phyloP scores from a whole-genome alignment of 2,113 vertebrate species.

The Pyxicephalus adspersus region DNA sequence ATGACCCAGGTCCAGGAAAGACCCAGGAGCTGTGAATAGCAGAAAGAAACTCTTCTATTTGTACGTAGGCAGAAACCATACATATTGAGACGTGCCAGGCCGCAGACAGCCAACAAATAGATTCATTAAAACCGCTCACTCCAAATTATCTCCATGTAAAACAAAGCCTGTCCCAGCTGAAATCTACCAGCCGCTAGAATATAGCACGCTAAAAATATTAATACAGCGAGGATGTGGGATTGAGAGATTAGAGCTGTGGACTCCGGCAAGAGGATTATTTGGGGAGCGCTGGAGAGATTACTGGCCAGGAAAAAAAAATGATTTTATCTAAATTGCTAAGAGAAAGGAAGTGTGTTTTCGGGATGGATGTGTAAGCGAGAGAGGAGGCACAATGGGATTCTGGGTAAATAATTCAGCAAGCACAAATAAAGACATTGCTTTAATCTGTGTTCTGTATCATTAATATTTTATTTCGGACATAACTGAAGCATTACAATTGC shows the following conservation, averaged over 20 bases:
- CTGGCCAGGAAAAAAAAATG: constrained; percentile 57
- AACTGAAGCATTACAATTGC: constrained; percentile 22
- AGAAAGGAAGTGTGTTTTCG: constrained; percentile 38
- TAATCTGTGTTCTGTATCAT: constrained; percentile 25
- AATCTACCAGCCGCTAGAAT: not conserved
- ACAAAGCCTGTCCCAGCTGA: constrained; percentile 17
- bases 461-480: constrained; percentile 45
- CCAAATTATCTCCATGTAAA: not conserved
- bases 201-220: not conserved
- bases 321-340: constrained; percentile 65
- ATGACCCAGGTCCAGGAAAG: too few species aligned
- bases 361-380: not conserved
- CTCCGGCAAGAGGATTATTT: constrained; percentile 40
- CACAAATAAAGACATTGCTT: constrained; percentile 41
- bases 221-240: constrained; percentile 44
- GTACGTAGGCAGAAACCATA: not conserved
- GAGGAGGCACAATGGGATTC: not conserved
- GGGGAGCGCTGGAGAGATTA: constrained; percentile 17
- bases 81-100: not conserved
- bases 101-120: not conserved
- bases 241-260: constrained; percentile 44
- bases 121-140: not conserved
- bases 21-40: not conserved
- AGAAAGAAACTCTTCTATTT: not conserved
- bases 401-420: constrained; percentile 40